These are phyloP conservation scores for Odontesthes bonariensis DNA, from an alignment of 2,113 vertebrate genomes.

Conservation along the genomic window DNA sequence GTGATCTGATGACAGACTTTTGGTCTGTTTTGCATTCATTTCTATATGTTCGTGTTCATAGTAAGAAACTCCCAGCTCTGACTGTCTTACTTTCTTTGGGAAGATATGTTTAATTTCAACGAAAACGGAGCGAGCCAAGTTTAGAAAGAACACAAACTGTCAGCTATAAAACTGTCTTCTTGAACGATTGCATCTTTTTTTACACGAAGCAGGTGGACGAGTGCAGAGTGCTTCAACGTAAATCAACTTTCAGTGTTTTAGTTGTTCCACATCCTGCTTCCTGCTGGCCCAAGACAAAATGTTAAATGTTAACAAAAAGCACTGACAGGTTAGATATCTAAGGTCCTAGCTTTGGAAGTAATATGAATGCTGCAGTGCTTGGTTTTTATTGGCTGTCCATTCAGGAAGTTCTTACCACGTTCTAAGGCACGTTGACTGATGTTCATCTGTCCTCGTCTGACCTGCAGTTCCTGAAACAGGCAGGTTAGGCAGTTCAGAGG, in stretches of 20 bases:
- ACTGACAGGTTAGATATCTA: conserved; percentile 17
- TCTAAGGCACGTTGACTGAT: conserved; percentile 30
- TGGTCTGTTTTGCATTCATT: neutral
- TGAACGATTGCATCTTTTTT: conserved; percentile 27
- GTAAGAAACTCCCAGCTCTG: neutral
- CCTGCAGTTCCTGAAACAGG: conserved; percentile 40
- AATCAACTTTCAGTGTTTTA: conserved; percentile 53
- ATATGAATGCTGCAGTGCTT: conserved; percentile 8
- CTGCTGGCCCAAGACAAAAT: conserved; percentile 41
- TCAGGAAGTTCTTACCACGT: conserved; percentile 29
- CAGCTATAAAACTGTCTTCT: conserved; percentile 48
- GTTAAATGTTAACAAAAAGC: conserved; percentile 42
- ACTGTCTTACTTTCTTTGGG: neutral
- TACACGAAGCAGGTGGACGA: conserved; percentile 58
- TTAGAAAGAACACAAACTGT: conserved; percentile 28
- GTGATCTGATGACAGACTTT: conserved; percentile 5
- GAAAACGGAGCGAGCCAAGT: conserved; percentile 46
- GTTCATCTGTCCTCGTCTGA: conserved; percentile 61
- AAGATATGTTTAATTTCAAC: conserved; percentile 37
- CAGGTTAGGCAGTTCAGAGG: conserved; percentile 37
- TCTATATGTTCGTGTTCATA: neutral
- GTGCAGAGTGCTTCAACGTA: conserved; percentile 13
- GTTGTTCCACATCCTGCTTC: conserved; percentile 63
- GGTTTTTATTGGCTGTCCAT: conserved; percentile 36
- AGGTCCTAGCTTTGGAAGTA: conserved; percentile 23